Percentiles rank a stretch among this genome's conserved stretches.
Evolutionary conservation across 2,888 invertebrate genomes (phyloP).

Genomic region (Flexamia atlantica): DNA sequence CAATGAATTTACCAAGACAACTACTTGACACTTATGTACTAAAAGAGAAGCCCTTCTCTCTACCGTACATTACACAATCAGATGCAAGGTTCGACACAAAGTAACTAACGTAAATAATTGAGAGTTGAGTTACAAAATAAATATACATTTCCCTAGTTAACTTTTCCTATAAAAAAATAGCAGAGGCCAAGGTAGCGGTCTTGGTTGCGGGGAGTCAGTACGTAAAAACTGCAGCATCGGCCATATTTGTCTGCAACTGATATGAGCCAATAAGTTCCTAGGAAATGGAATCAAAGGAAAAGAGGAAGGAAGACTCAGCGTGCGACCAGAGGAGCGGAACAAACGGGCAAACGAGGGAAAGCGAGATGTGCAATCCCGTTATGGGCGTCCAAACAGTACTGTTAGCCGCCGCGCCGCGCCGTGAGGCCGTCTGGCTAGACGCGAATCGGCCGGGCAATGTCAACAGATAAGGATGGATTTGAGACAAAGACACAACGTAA

Average conservation of each 20-base stretch:
- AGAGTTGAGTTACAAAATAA: too few species aligned
- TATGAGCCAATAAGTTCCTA: neutral
- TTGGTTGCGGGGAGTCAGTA: neutral
- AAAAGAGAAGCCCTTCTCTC: neutral
- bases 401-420: conserved; percentile 3
- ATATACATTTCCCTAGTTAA: too few species aligned
- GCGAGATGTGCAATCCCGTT: conserved; percentile 53
- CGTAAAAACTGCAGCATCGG: neutral
- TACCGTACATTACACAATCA: neutral
- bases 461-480: too few species aligned
- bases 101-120: too few species aligned
- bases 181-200: too few species aligned
- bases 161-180: too few species aligned
- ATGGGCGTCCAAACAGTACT: conserved; percentile 36
- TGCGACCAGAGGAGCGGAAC: conserved; percentile 54
- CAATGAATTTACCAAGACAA: neutral
- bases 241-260: neutral
- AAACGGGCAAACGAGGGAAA: conserved; percentile 56
- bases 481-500: too few species aligned
- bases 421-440: neutral
- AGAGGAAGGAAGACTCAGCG: conserved; percentile 34
- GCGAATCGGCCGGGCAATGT: neutral
- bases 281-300: conserved; percentile 5
- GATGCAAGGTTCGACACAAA: too few species aligned
- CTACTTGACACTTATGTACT: neutral